These are phyloP conservation scores for Etheostoma perlongum DNA, from an alignment of 2,797 vertebrate genomes.

Conservation along the genomic window DNA sequence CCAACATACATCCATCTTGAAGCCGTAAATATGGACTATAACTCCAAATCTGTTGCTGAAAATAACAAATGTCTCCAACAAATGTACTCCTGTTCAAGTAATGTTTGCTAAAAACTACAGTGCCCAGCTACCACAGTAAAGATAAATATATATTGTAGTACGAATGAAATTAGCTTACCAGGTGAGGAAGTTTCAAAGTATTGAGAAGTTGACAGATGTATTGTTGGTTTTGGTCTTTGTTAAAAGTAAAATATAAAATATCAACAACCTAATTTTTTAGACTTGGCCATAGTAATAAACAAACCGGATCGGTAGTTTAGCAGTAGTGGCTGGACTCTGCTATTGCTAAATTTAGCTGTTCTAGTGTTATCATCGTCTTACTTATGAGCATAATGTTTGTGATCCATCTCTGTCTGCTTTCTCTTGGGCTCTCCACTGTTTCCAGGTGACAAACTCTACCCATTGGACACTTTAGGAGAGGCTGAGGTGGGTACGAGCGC, in stretches of 20 bases:
- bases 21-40: not conserved
- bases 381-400: not conserved
- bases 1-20: not conserved
- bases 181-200: not conserved
- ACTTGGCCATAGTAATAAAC: not conserved
- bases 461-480: slow-evolving; percentile 27
- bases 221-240: not conserved
- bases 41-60: not conserved
- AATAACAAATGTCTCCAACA: not conserved
- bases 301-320: not conserved
- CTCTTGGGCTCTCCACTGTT: not conserved
- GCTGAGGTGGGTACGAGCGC: not conserved
- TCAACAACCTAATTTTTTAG: not conserved
- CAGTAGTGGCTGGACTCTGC: not conserved
- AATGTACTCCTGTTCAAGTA: not conserved
- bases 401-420: not conserved
- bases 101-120: not conserved
- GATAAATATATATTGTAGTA: not conserved
- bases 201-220: not conserved
- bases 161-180: not conserved
- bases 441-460: slow-evolving; percentile 76
- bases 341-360: not conserved
- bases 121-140: not conserved
- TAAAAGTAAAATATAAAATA: slow-evolving; percentile 4
- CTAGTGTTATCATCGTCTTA: not conserved